Evolutionary conservation across 2,888 invertebrate genomes (phyloP), one percentile per base, ranked within the genome.

Genomic region (Drosophila greeni): DNA sequence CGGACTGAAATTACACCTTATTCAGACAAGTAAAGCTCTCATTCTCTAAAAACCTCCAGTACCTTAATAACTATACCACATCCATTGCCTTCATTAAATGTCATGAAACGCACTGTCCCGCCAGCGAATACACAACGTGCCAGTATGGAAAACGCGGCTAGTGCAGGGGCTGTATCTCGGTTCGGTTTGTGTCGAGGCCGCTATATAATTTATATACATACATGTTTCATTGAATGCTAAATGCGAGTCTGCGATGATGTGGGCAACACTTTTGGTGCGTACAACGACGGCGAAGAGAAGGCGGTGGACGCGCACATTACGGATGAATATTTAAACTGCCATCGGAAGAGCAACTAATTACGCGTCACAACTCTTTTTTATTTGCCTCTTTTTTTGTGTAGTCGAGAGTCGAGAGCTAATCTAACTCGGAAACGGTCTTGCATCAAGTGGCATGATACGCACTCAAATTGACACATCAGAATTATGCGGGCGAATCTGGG

Each of bases 51-150:
- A 43, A n/a, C n/a, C n/a, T n/a, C n/a, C n/a, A n/a, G n/a, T n/a
- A n/a, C n/a, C n/a, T n/a, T n/a, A n/a, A n/a, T n/a, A n/a, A n/a
- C n/a, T n/a, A n/a, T n/a, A n/a, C n/a, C 11, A 12, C 12, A 43
- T 43, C 18, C 1, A 1, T 23, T 5, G 36, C 2, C 16, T 0
- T 16, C 9, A 8, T n/a, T 24, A 33, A 49, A n/a, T n/a, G 16
- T 0, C 24, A 26, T 18, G 23, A 18, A 8, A 29, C 59, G 59
- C 40, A 59, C 29, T 26, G 76, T 76, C n/a, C 65, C 26, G 8
- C 64, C 75, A 66, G 69, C 75, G 72, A 74, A 68, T 74, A 45
- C 64, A 73, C 54, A 64, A 40, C 43, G 43, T 29, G 1, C 29
- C 45, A 29, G 20, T 18, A 52, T 29, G 42, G 33, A 34, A 31